phyloP scores from a whole-genome alignment of 2,888 invertebrate species.

The Heliothis peltigera region DNA sequence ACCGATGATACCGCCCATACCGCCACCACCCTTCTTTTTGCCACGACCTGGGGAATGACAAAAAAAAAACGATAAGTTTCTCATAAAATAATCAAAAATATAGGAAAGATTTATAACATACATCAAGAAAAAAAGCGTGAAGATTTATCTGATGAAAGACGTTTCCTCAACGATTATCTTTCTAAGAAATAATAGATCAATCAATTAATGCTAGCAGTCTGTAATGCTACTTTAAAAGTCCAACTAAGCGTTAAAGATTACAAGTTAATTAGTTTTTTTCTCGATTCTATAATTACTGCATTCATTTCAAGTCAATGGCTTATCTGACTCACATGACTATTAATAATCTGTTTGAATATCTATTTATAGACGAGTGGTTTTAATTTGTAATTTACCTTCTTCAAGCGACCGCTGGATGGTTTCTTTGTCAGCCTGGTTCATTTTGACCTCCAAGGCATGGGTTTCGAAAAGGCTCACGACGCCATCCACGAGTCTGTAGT shows the following conservation, averaged over 20 bases:
- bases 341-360: neutral
- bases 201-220: slow-evolving; percentile 2
- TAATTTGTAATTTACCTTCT: slow-evolving; percentile 91
- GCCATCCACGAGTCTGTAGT: slow-evolving; percentile 93
- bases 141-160: neutral
- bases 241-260: slow-evolving; percentile 27
- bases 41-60: slow-evolving; percentile 91
- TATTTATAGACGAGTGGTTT: slow-evolving; percentile 9
- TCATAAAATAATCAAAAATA: neutral
- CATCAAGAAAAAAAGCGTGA: neutral
- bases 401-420: slow-evolving; percentile 94
- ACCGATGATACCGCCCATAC: slow-evolving; percentile 92
- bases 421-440: slow-evolving; percentile 93
- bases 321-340: slow-evolving; percentile 23
- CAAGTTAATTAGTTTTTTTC: slow-evolving; percentile 26
- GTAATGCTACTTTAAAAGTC: slow-evolving; percentile 4
- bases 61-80: neutral
- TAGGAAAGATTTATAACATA: too few relatives aligned
- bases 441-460: slow-evolving; percentile 94
- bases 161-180: neutral
- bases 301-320: slow-evolving; percentile 23
- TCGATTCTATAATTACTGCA: slow-evolving; percentile 25
- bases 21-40: slow-evolving; percentile 92
- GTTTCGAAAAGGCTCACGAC: slow-evolving; percentile 93
- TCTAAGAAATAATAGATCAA: slow-evolving; percentile 1